Percentiles rank a stretch among this genome's conserved stretches.
These are phyloP conservation scores for Nephrotoma guestfalica DNA, from an alignment of 2,888 invertebrate species.

Conservation along the genomic window DNA sequence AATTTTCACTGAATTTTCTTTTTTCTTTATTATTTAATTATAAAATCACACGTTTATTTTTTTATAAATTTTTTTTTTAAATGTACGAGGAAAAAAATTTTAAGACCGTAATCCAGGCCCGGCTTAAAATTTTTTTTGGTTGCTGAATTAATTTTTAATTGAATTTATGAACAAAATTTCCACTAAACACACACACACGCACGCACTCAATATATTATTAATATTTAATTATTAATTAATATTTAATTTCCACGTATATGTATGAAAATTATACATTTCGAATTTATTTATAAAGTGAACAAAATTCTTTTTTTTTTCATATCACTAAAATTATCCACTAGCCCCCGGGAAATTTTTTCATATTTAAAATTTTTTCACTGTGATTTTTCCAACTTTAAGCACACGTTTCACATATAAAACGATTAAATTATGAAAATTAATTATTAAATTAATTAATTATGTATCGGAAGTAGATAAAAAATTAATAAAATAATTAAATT, in stretches of 20 bases:
- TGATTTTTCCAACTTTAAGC: neutral
- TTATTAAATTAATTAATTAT: neutral
- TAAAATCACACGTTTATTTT: neutral
- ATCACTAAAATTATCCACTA: neutral
- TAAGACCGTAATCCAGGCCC: slow-evolving; percentile 2
- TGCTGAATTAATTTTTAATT: neutral
- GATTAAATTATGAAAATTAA: neutral
- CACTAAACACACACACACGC: neutral
- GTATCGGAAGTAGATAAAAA: neutral
- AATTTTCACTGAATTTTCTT: slow-evolving; percentile 1
- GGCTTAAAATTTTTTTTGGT: neutral
- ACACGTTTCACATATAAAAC: neutral
- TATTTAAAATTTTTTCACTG: neutral
- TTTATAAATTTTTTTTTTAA: neutral
- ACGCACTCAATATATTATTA: neutral
- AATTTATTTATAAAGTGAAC: neutral
- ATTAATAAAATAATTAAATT: neutral
- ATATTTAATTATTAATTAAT: neutral
- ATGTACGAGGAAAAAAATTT: neutral
- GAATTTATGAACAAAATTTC: neutral
- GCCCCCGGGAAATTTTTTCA: neutral
- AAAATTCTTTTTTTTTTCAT: neutral
- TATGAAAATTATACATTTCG: neutral
- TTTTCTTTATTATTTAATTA: neutral
- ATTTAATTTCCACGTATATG: neutral